These are phyloP conservation scores for Otocyon megalotis DNA, from an alignment of 2,113 vertebrate species.

Conservation along the genomic window DNA sequence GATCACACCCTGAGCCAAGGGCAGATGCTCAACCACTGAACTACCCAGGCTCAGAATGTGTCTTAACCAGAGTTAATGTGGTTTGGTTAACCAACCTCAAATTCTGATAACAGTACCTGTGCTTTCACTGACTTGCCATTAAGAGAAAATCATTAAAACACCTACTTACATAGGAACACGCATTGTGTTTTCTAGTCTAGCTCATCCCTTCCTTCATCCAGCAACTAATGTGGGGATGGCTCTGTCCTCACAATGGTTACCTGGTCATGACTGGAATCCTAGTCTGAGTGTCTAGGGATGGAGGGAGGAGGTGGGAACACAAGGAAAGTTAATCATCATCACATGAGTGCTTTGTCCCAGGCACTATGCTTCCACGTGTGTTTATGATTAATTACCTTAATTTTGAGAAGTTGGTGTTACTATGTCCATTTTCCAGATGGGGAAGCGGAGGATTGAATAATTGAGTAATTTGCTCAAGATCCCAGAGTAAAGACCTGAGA, in stretches of 20 bases:
- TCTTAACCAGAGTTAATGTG: neutral
- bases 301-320: neutral
- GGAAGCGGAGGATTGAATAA: neutral
- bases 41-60: neutral
- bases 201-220: neutral
- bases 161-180: neutral
- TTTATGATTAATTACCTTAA: neutral
- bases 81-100: neutral
- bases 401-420: neutral
- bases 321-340: neutral
- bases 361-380: neutral
- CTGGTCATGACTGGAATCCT: neutral
- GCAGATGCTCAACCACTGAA: too few relatives aligned
- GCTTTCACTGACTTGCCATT: neutral
- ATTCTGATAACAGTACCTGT: neutral
- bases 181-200: neutral
- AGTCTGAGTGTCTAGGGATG: neutral
- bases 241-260: neutral
- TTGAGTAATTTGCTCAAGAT: neutral
- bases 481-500: neutral
- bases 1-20: too few relatives aligned
- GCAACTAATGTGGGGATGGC: neutral
- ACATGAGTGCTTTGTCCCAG: neutral
- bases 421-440: neutral
- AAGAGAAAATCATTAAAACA: neutral